Conservation (phyloP, 2,888 invertebrate species). For the Automeris io region DNA sequence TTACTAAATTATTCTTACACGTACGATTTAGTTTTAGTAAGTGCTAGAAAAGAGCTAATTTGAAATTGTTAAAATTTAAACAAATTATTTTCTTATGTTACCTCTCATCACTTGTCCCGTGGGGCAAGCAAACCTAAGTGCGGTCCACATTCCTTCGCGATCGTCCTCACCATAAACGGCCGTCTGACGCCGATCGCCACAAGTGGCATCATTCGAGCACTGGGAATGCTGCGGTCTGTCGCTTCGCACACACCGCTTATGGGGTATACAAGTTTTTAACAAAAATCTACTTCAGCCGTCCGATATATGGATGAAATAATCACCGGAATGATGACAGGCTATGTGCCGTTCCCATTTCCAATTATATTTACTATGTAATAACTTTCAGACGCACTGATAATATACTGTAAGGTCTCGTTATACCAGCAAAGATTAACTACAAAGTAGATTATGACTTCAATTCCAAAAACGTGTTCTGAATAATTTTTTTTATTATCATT, state of each 20-base stretch:
- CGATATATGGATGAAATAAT: conserved; percentile 7
- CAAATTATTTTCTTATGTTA: conserved; percentile 6
- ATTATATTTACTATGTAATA: neutral
- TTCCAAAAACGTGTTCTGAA: too few species aligned
- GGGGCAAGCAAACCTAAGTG: conserved; percentile 19
- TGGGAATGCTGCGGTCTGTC: conserved; percentile 54
- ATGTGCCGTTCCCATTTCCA: neutral
- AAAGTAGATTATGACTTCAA: too few species aligned
- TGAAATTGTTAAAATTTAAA: neutral
- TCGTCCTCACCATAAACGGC: conserved; percentile 64
- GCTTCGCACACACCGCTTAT: conserved; percentile 59
- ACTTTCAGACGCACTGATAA: neutral
- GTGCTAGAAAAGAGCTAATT: conserved; percentile 18
- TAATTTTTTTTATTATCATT: too few species aligned
- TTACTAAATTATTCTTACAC: too few species aligned
- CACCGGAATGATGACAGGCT: neutral
- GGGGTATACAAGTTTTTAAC: conserved; percentile 44
- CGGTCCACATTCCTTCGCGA: conserved; percentile 61
- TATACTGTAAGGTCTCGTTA: too few species aligned
- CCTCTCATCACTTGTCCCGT: conserved; percentile 11
- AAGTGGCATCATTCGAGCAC: conserved; percentile 41
- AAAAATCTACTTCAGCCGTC: conserved; percentile 3
- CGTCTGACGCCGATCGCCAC: conserved; percentile 47
- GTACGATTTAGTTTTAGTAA: too few species aligned
- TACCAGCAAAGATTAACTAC: too few species aligned